phyloP scores from a whole-genome alignment of 2,888 invertebrate genomes.

The Mactromeris polynyma region DNA sequence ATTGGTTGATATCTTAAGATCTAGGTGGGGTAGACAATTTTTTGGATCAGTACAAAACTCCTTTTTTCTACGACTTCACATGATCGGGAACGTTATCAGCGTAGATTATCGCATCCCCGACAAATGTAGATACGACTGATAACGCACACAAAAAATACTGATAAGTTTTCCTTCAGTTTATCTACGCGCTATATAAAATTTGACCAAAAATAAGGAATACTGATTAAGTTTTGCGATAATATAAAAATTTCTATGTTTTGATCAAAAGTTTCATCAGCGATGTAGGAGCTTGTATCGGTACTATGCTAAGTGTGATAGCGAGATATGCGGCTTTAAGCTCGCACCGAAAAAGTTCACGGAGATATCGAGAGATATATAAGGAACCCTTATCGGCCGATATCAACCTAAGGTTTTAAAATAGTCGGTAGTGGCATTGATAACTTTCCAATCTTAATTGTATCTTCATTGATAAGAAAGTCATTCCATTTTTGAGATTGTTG shows the following conservation, averaged over 20 bases:
- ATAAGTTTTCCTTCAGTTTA: constrained; percentile 53
- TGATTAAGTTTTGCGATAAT: constrained; percentile 36
- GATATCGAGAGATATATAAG: constrained; percentile 64
- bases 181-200: constrained; percentile 44
- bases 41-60: constrained; percentile 63
- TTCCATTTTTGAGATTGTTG: constrained; percentile 41
- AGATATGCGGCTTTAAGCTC: constrained; percentile 57
- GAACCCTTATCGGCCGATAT: constrained; percentile 60
- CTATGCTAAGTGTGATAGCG: constrained; percentile 63
- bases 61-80: constrained; percentile 59
- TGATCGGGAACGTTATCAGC: constrained; percentile 49
- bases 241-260: constrained; percentile 43
- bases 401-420: constrained; percentile 53
- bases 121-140: constrained; percentile 60
- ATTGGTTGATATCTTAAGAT: constrained; percentile 62
- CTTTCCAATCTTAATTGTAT: constrained; percentile 68
- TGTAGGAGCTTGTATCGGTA: constrained; percentile 49
- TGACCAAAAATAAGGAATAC: constrained; percentile 60
- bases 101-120: constrained; percentile 57
- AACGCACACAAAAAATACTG: constrained; percentile 43
- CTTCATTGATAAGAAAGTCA: constrained; percentile 58
- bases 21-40: constrained; percentile 70
- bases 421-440: constrained; percentile 58
- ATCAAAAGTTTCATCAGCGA: constrained; percentile 53
- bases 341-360: constrained; percentile 68